A percentile compares a stretch with the other conserved stretches of the same genome.
These are phyloP conservation scores for Caenorhabditis panamensis DNA, from an alignment of 2,888 invertebrate species.

Conservation along the genomic window DNA sequence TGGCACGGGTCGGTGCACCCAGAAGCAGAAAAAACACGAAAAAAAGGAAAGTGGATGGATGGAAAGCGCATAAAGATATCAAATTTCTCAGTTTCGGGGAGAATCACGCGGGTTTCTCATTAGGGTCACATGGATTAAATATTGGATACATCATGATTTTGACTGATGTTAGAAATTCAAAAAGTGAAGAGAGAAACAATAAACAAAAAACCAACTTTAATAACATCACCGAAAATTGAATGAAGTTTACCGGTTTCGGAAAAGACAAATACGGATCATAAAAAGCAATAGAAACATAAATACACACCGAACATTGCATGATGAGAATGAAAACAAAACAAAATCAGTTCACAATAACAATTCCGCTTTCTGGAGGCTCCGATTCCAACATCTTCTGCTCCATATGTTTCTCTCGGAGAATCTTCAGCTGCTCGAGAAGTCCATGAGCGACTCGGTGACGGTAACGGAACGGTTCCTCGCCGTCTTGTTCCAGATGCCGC, in stretches of 20 bases:
- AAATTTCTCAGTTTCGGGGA: constrained; percentile 35
- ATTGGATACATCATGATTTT: constrained; percentile 44
- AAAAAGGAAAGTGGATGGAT: constrained; percentile 5
- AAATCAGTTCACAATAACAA: not conserved
- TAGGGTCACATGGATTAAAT: constrained; percentile 16
- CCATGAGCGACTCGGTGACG: constrained; percentile 56
- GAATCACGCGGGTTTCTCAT: constrained; percentile 38
- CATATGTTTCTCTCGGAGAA: constrained; percentile 12
- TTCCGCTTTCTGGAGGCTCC: constrained; percentile 1
- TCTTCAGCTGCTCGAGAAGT: constrained; percentile 35
- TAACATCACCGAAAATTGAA: not conserved
- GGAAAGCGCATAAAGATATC: constrained; percentile 41
- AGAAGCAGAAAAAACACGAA: constrained; percentile 22
- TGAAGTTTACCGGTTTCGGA: constrained; percentile 13
- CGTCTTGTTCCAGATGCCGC: constrained; percentile 69
- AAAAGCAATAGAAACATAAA: not conserved
- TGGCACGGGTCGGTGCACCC: not conserved
- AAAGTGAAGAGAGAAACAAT: not conserved
- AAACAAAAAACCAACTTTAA: not conserved
- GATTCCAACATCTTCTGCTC: not conserved
- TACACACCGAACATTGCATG: too few species aligned
- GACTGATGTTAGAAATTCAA: constrained; percentile 21
- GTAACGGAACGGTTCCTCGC: constrained; percentile 71
- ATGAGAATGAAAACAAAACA: not conserved
- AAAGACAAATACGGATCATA: not conserved